A percentile compares a stretch with the other conserved stretches of the same genome.
phyloP scores from a whole-genome alignment of 2,888 invertebrate genomes.

The Brachyptera putata region DNA sequence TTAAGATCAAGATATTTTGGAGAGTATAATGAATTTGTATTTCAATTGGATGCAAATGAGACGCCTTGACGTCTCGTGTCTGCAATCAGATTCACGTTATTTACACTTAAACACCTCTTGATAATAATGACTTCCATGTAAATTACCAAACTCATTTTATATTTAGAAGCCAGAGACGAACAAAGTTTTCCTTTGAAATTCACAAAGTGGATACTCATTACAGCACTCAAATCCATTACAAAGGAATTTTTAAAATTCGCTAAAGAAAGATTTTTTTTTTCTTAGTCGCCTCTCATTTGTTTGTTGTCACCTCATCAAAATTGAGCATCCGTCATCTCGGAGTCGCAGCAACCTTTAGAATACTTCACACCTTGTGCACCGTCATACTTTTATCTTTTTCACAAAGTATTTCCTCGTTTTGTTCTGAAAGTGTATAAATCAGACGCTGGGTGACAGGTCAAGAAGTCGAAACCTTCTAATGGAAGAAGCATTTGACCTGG shows the following conservation, averaged over 20 bases:
- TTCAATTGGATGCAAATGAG: not conserved
- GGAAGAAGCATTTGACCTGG: constrained; percentile 21
- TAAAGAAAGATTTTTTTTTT: constrained; percentile 12
- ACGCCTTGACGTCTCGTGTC: not conserved
- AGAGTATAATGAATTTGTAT: not conserved
- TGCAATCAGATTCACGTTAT: no score
- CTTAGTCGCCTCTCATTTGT: constrained; percentile 16
- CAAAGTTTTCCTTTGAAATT: constrained; percentile 10
- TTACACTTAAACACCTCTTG: not conserved
- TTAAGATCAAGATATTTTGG: not conserved
- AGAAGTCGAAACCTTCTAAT: constrained; percentile 6
- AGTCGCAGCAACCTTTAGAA: not conserved
- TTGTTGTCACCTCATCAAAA: constrained; percentile 20
- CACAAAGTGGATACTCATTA: constrained; percentile 20
- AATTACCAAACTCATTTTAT: not conserved
- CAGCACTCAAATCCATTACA: constrained; percentile 17
- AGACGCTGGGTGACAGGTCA: constrained; percentile 16
- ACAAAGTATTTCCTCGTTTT: constrained; percentile 18
- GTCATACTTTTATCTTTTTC: constrained; percentile 6
- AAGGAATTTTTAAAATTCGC: constrained; percentile 19
- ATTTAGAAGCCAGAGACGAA: not conserved
- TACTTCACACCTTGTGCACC: not conserved
- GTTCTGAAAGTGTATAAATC: constrained; percentile 18
- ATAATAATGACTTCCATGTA: constrained; percentile 11
- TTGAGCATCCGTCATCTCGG: constrained; percentile 8